These are phyloP conservation scores for Drosophila monieri DNA, from an alignment of 2,888 invertebrate genomes.

Conservation along the genomic window DNA sequence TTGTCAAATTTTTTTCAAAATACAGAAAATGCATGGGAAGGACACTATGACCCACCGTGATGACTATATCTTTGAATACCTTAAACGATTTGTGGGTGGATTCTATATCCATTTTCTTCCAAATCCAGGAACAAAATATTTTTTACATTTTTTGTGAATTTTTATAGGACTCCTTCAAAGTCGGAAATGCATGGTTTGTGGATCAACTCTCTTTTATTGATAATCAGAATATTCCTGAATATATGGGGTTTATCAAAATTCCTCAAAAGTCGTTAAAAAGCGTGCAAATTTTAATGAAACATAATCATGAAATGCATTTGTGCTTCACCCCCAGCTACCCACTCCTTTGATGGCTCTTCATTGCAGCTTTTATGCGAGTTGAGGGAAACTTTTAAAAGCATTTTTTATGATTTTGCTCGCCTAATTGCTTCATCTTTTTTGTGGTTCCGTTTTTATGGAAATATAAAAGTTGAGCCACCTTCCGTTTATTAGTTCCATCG, in stretches of 20 bases:
- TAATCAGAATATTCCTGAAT: too few species aligned
- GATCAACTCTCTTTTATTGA: too few species aligned
- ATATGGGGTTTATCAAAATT: neutral
- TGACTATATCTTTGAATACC: too few species aligned
- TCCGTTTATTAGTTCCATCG: neutral
- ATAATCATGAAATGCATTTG: constrained; percentile 27
- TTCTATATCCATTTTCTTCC: too few species aligned
- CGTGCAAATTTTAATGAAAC: constrained; percentile 29
- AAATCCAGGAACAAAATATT: too few species aligned
- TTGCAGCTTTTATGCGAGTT: constrained; percentile 61
- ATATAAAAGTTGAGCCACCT: constrained; percentile 47
- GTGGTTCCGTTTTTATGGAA: constrained; percentile 54
- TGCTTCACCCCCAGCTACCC: neutral
- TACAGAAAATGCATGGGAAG: too few species aligned
- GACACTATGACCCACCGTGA: too few species aligned
- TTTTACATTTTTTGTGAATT: too few species aligned
- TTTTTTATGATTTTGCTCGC: constrained; percentile 57
- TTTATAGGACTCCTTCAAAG: too few species aligned
- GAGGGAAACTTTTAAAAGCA: constrained; percentile 56
- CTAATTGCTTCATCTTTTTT: constrained; percentile 54
- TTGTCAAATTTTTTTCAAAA: too few species aligned
- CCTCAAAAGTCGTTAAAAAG: constrained; percentile 19
- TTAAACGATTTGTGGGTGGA: too few species aligned
- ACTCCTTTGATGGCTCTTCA: constrained; percentile 43
- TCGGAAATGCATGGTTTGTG: too few species aligned